phyloP scores from a whole-genome alignment of 2,797 vertebrate species.

The Phalloptychus januarius region DNA sequence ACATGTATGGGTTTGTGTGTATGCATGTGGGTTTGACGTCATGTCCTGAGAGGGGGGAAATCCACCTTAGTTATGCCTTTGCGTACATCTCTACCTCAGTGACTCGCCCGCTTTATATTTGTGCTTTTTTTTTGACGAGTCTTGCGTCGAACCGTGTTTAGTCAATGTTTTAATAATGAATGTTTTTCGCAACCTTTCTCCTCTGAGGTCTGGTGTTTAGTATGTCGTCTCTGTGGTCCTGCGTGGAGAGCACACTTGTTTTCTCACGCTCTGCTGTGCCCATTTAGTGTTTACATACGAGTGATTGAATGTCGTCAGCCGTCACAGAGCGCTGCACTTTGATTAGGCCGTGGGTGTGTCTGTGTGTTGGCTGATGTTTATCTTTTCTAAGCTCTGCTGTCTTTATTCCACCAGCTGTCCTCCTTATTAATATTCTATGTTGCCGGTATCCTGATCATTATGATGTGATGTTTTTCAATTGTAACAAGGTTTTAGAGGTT shows the following conservation, averaged over 20 bases:
- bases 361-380: slow-evolving; percentile 62
- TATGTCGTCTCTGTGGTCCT: slow-evolving; percentile 19
- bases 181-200: slow-evolving; percentile 4
- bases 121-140: slow-evolving; percentile 17
- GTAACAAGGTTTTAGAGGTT: not conserved
- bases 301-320: slow-evolving; percentile 65
- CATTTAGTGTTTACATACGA: slow-evolving; percentile 56
- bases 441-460: slow-evolving; percentile 3
- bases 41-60: slow-evolving; percentile 59
- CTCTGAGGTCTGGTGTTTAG: slow-evolving; percentile 46
- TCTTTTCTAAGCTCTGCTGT: slow-evolving; percentile 41
- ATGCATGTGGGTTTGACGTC: slow-evolving; percentile 68
- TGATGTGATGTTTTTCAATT: not conserved
- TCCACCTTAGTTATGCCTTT: slow-evolving; percentile 40
- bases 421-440: not conserved
- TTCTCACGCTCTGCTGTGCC: slow-evolving; percentile 57
- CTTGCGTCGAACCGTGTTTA: slow-evolving; percentile 15
- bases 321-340: slow-evolving; percentile 60
- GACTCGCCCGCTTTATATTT: slow-evolving; percentile 31
- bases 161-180: slow-evolving; percentile 25
- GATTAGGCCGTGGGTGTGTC: slow-evolving; percentile 61
- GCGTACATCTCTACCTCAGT: slow-evolving; percentile 45
- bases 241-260: slow-evolving; percentile 33
- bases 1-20: not conserved
- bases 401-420: slow-evolving; percentile 20